phyloP scores from a whole-genome alignment of 2,888 invertebrate species.

The Thymelicus acteon region DNA sequence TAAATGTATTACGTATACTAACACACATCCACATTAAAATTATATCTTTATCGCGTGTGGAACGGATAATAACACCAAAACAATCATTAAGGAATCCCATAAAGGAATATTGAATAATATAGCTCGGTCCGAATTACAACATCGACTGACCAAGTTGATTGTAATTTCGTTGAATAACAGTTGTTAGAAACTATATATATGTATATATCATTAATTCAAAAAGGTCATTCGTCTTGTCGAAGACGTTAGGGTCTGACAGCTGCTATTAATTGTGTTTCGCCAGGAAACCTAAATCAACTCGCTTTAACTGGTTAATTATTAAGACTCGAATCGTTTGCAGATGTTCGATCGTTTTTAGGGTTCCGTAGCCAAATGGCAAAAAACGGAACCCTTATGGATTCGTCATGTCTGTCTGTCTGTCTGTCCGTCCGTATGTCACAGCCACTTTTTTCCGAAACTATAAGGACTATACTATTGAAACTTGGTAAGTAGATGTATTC shows the following conservation, averaged over 20 bases:
- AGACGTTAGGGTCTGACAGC: slow-evolving; percentile 24
- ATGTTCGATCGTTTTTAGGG: background rate
- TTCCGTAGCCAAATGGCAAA: too few relatives aligned
- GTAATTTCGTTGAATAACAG: slow-evolving; percentile 11
- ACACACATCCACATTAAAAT: too few relatives aligned
- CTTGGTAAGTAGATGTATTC: too few relatives aligned
- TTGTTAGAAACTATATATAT: slow-evolving; percentile 19
- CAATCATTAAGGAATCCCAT: background rate
- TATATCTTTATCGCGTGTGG: too few relatives aligned
- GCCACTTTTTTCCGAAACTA: too few relatives aligned
- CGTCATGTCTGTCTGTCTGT: too few relatives aligned
- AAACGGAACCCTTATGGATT: background rate
- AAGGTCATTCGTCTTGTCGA: slow-evolving; percentile 30
- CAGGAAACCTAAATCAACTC: slow-evolving; percentile 8
- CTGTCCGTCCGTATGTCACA: too few relatives aligned
- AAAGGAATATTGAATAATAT: background rate
- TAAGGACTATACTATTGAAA: too few relatives aligned
- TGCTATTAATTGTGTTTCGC: slow-evolving; percentile 20
- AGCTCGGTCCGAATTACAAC: background rate
- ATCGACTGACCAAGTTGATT: background rate
- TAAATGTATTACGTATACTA: too few relatives aligned
- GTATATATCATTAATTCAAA: slow-evolving; percentile 28
- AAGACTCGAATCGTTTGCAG: background rate
- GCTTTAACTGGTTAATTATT: slow-evolving; percentile 7
- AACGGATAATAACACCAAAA: background rate